Evolutionary conservation across 2,113 vertebrate genomes (phyloP).

Genomic region (Burhinus oedicnemus): DNA sequence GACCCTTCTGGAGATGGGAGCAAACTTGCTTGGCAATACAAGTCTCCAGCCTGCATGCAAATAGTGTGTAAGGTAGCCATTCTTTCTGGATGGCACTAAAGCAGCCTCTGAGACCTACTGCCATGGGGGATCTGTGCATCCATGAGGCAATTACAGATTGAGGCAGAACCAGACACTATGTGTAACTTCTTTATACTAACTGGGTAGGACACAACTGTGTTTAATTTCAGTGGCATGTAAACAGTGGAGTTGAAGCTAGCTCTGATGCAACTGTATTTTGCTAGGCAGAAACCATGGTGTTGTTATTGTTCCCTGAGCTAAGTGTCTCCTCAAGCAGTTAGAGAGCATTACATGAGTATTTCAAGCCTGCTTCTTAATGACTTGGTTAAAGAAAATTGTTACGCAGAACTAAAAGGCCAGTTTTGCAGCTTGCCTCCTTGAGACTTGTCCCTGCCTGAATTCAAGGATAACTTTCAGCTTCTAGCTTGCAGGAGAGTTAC

Average conservation of each 20-base stretch:
- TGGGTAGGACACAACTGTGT: conserved; percentile 5
- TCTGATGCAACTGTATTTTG: conserved; percentile 40
- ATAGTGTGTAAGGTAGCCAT: background rate
- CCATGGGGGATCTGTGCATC: background rate
- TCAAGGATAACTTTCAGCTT: background rate
- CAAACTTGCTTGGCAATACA: background rate
- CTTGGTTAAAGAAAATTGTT: background rate
- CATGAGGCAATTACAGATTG: background rate
- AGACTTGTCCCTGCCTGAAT: background rate
- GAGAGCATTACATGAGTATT: background rate
- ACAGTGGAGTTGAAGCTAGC: background rate
- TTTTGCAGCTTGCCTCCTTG: background rate
- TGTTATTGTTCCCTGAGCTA: background rate
- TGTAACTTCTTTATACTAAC: background rate
- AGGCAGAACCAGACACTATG: background rate
- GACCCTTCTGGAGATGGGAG: background rate
- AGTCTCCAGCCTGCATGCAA: background rate
- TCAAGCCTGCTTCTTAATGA: background rate
- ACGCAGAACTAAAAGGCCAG: background rate
- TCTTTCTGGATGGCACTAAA: background rate
- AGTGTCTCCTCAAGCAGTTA: conserved; percentile 29
- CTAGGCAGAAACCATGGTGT: conserved; percentile 25
- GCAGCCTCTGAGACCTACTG: background rate
- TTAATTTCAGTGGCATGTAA: conserved; percentile 40
- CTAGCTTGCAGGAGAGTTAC: background rate